Evolutionary conservation across 2,888 invertebrate species (phyloP), one percentile per base, ranked within the genome.

Genomic region (Silvanus unidentatus): DNA sequence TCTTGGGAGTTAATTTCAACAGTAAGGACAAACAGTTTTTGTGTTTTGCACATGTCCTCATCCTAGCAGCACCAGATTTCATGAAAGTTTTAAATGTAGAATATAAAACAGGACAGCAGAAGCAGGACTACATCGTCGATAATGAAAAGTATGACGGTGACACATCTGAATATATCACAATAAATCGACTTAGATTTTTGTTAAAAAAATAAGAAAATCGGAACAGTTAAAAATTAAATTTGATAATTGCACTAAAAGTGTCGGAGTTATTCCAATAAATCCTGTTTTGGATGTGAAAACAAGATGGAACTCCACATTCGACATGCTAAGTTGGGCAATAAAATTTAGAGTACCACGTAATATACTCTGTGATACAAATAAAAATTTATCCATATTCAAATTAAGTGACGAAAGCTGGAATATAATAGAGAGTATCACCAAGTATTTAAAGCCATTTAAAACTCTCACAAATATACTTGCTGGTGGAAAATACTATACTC

Each of bases 221-320:
- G 32, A 32, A 32, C n/a, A 32, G n/a, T 32, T 32, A n/a, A 5
- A 32, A 32, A 32, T 22, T 12, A 32, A 32, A 32, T 32, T 32
- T 12, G 10, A 32, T 8, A 32, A 32, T 32, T 32, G 3, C n/a
- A 8, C 6, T n/a, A 3, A 32, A 12, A 12, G n/a, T 12, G n/a
- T 12, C 4, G n/a, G n/a, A 4, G n/a, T 12, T 3, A 32, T 8
- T 12, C 5, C 13, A 12, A 12, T 9, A 5, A 32, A 5, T 32
- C 13, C 13, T 4, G 13, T 32, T 3, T 8, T 12, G 3, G 32
- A 32, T 9, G 32, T 32, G 4, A n/a, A n/a, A 12, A 32, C 32
- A 12, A 32, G 32, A 9, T 32, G 32, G 13, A 32, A 32, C 10
- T 32, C 32, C 4, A 32, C 32, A 32, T 9, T 8, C 32, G 32